Conservation (phyloP, 2,113 vertebrate species). For the Macrotus californicus region DNA sequence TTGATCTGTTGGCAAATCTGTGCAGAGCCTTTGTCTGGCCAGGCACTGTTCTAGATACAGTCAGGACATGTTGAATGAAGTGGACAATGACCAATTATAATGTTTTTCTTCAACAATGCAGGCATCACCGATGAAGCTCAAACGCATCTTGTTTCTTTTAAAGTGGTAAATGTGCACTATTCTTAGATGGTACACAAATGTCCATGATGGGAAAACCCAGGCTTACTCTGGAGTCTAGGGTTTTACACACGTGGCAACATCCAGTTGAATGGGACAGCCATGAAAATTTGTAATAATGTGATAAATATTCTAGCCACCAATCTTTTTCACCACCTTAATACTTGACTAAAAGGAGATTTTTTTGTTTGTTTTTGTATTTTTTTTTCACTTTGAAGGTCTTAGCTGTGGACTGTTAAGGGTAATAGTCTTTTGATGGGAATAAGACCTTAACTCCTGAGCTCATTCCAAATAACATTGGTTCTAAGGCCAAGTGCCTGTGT, state of each 20-base stretch:
- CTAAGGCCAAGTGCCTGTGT: conserved; percentile 30
- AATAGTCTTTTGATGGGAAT: neutral
- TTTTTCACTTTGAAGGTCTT: neutral
- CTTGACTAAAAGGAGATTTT: neutral
- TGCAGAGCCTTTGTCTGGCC: neutral
- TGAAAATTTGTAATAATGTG: neutral
- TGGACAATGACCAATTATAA: neutral
- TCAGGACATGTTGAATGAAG: neutral
- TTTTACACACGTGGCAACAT: neutral
- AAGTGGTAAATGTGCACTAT: neutral
- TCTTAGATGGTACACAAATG: neutral
- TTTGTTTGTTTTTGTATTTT: neutral
- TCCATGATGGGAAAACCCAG: neutral
- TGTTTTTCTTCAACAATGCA: neutral
- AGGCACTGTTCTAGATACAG: neutral
- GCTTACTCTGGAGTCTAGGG: neutral
- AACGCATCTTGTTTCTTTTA: neutral
- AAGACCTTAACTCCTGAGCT: neutral
- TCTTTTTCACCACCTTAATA: neutral
- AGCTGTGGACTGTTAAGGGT: neutral
- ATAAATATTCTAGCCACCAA: neutral
- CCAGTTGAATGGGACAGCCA: neutral
- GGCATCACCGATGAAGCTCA: neutral
- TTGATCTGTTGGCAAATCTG: neutral
- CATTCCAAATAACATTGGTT: neutral